Evolutionary conservation across 2,888 invertebrate species (phyloP).

Genomic region (Synergus umbraculus): DNA sequence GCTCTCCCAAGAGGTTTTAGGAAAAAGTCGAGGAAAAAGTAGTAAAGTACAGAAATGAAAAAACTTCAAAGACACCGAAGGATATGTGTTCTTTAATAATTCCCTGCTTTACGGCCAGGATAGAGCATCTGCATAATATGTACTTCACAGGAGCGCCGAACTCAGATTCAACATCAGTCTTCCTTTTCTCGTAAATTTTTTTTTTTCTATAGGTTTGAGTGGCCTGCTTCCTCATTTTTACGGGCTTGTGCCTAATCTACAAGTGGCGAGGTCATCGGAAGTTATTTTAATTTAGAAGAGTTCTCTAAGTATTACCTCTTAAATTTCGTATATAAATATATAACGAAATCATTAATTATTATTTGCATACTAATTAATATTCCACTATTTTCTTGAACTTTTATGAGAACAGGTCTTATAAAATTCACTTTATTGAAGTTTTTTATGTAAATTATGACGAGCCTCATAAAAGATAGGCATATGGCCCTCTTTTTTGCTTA

Average conservation of each 20-base stretch:
- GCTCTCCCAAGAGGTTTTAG: not conserved
- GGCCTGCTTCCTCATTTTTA: conserved; percentile 6
- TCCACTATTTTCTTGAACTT: not conserved
- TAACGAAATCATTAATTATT: too few relatives aligned
- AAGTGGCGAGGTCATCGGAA: conserved; percentile 18
- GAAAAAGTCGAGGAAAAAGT: not conserved
- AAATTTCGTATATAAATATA: not conserved
- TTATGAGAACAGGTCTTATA: not conserved
- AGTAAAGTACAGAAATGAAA: not conserved
- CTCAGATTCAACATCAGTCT: not conserved
- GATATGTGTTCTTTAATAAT: conserved; percentile 21
- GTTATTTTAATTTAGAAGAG: conserved; percentile 18
- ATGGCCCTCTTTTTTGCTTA: not conserved
- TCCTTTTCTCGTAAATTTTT: conserved; percentile 6
- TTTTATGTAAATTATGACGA: conserved; percentile 7
- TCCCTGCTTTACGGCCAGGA: not conserved
- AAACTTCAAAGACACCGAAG: not conserved
- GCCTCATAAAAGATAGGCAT: not conserved
- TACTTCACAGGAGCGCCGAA: not conserved
- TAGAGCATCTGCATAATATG: conserved; percentile 7
- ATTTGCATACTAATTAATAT: not conserved
- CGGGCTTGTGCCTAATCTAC: conserved; percentile 8
- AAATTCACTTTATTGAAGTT: not conserved
- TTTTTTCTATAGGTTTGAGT: conserved; percentile 7
- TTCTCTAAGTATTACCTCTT: not conserved